These are phyloP conservation scores for Nesoenas mayeri DNA, from an alignment of 2,113 vertebrate species.

Conservation along the genomic window DNA sequence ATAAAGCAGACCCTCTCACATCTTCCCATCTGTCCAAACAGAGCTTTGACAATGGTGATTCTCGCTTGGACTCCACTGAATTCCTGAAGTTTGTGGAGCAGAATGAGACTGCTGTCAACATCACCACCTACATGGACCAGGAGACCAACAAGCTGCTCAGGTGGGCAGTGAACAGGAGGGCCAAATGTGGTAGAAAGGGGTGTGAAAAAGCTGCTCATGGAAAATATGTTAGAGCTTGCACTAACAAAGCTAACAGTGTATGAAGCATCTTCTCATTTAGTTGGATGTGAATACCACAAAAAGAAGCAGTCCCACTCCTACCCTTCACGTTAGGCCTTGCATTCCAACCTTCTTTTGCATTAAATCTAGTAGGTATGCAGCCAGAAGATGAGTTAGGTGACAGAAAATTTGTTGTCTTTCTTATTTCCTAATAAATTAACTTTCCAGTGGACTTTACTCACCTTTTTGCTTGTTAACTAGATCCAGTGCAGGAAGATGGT, in stretches of 20 bases:
- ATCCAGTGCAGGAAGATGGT: background rate
- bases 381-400: background rate
- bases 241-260: background rate
- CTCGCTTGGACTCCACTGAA: conserved; percentile 91
- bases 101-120: conserved; percentile 90
- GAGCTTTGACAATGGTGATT: conserved; percentile 92
- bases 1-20: background rate
- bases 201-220: background rate
- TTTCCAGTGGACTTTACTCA: background rate
- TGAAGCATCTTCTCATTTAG: background rate
- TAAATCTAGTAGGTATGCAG: background rate
- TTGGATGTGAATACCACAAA: background rate
- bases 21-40: conserved; percentile 39
- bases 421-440: background rate
- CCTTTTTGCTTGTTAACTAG: background rate
- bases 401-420: background rate
- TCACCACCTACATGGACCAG: conserved; percentile 90
- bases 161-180: conserved; percentile 53
- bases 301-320: background rate
- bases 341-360: background rate
- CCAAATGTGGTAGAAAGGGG: background rate
- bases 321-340: accelerated
- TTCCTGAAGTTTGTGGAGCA: conserved; percentile 96
- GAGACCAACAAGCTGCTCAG: conserved; percentile 95
- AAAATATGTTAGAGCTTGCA: background rate